Evolutionary conservation across 1,140 invertebrate genomes (phyloP).

Genomic region (Drosophila bifasciata): DNA sequence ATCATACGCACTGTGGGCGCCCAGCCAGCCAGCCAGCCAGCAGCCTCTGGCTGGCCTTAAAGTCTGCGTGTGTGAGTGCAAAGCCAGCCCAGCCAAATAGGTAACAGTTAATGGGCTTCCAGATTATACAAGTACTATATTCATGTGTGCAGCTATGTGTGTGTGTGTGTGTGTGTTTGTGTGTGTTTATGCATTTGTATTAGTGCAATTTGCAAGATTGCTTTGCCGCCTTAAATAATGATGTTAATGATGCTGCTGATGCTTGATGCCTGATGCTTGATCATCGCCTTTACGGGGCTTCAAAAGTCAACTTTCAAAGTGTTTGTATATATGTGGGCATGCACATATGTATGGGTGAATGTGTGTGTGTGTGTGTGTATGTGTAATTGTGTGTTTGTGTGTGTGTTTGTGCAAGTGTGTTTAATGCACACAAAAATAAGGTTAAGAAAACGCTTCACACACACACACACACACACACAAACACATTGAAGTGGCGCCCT

Average conservation of each 20-base stretch:
- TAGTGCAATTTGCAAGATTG: conserved; percentile 76
- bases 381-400: background rate
- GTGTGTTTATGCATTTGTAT: conserved; percentile 19
- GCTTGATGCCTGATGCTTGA: no score
- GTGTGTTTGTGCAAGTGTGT: conserved; percentile 19
- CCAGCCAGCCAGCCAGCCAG: no score
- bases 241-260: no score
- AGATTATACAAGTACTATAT: conserved; percentile 2
- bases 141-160: background rate
- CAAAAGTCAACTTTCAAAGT: conserved; percentile 50
- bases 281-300: conserved; percentile 4
- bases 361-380: background rate
- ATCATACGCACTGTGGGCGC: conserved; percentile 70
- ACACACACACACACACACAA: conserved; percentile 23
- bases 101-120: conserved; percentile 44
- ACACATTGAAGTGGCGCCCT: conserved; percentile 8
- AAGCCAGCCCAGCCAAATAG: conserved; percentile 22
- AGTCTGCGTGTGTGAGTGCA: conserved; percentile 5
- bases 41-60: conserved; percentile 15
- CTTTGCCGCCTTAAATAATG: conserved; percentile 18
- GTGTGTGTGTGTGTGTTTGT: conserved; percentile 10
- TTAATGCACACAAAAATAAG: conserved; percentile 59
- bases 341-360: background rate
- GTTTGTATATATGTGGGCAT: background rate
- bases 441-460: conserved; percentile 64